phyloP scores from a whole-genome alignment of 2,113 vertebrate genomes.

The Lophura nycthemera region DNA sequence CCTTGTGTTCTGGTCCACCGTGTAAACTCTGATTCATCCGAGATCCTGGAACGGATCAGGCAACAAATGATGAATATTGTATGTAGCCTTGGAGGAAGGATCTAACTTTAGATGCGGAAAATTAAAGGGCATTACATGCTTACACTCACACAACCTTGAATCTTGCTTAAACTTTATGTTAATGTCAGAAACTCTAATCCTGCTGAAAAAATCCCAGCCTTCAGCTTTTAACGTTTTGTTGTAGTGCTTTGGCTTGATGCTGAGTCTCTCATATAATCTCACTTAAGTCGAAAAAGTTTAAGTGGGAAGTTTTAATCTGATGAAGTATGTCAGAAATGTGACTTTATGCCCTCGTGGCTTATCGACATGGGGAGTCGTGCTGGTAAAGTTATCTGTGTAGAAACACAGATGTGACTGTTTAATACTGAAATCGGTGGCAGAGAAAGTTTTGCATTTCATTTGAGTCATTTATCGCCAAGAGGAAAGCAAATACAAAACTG shows the following conservation, averaged over 20 bases:
- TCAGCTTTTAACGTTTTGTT: fast-evolving
- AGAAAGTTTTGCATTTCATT: background rate
- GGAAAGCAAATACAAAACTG: background rate
- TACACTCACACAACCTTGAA: background rate
- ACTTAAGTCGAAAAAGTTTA: background rate
- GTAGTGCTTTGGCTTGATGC: background rate
- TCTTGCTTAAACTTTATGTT: background rate
- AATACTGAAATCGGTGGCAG: background rate
- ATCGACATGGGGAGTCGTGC: background rate
- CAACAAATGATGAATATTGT: background rate
- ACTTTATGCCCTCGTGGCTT: fast-evolving
- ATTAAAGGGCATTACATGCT: background rate
- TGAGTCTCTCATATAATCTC: background rate
- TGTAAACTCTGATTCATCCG: background rate
- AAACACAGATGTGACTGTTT: background rate
- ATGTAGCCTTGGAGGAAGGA: background rate
- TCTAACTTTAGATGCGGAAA: background rate
- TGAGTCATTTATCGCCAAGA: background rate
- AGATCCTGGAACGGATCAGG: background rate
- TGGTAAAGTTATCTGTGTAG: background rate
- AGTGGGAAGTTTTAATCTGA: background rate
- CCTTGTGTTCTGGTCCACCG: fast-evolving
- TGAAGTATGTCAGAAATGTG: background rate
- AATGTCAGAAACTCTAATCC: background rate
- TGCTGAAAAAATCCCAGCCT: background rate